Evolutionary conservation across 2,888 invertebrate genomes (phyloP).

Genomic region (Acholoe squamosa): DNA sequence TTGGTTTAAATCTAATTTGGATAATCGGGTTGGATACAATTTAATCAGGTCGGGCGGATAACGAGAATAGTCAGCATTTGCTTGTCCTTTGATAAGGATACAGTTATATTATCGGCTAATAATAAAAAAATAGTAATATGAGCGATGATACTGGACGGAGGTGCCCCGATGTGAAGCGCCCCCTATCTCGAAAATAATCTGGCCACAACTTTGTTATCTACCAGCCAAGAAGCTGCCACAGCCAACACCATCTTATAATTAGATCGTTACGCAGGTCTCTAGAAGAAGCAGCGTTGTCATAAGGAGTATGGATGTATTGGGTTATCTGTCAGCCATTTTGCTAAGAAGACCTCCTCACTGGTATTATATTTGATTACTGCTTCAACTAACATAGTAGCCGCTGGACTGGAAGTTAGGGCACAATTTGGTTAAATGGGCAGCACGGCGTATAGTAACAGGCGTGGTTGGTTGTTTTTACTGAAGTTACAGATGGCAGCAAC

Average conservation of each 20-base stretch:
- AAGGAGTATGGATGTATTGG: not conserved
- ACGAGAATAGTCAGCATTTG: not conserved
- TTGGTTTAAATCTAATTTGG: constrained; percentile 25
- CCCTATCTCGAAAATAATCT: not conserved
- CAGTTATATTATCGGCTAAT: no score
- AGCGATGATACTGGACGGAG: constrained; percentile 27
- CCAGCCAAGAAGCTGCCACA: not conserved
- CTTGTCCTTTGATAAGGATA: constrained; percentile 12
- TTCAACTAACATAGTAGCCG: constrained; percentile 8
- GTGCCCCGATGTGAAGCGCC: constrained; percentile 16
- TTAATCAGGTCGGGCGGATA: not conserved
- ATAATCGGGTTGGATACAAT: constrained; percentile 4
- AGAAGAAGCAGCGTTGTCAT: constrained; percentile 23
- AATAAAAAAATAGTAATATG: constrained; percentile 6
- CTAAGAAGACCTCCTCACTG: constrained; percentile 8
- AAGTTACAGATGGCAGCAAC: not conserved
- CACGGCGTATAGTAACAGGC: not conserved
- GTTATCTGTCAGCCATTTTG: constrained; percentile 1
- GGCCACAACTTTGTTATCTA: constrained; percentile 13
- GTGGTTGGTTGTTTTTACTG: not conserved
- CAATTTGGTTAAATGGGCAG: not conserved
- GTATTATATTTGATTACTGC: constrained; percentile 21
- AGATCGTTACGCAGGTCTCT: constrained; percentile 15
- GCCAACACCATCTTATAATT: not conserved
- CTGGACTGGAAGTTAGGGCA: constrained; percentile 15